These are phyloP conservation scores for Aselliscus stoliczkanus DNA, from an alignment of 2,797 vertebrate species.

Conservation along the genomic window DNA sequence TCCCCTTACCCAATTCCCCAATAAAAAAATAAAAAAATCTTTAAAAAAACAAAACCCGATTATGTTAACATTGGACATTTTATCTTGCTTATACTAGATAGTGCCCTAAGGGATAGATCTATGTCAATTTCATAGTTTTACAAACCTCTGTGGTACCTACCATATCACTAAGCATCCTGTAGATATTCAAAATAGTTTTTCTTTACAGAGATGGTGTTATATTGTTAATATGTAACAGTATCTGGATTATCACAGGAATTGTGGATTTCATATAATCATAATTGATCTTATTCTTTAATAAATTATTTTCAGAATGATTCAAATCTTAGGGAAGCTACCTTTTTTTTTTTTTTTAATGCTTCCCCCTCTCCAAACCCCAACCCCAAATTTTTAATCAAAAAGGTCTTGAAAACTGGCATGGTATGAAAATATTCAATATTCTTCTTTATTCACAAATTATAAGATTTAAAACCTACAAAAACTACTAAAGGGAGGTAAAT, in stretches of 20 bases:
- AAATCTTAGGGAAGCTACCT: background rate
- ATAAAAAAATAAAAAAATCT: too few relatives aligned
- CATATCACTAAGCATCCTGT: background rate
- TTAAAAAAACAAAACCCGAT: background rate
- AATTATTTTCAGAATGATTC: background rate
- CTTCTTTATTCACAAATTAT: background rate
- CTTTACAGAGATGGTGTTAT: background rate
- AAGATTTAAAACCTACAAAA: slow-evolving; percentile 1
- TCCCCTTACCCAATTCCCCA: too few relatives aligned
- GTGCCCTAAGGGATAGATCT: background rate
- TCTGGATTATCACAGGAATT: background rate
- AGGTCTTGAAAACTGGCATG: background rate
- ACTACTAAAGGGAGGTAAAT: background rate
- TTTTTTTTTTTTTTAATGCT: background rate
- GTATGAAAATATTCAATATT: background rate
- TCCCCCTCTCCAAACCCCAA: rapidly evolving
- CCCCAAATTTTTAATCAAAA: background rate
- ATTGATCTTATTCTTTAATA: background rate
- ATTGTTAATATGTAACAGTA: background rate
- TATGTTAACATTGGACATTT: background rate
- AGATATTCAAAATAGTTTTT: background rate
- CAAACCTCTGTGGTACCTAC: background rate
- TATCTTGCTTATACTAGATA: background rate
- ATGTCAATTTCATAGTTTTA: background rate
- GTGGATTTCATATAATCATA: background rate